Evolutionary conservation across 1,140 invertebrate species (phyloP).

Genomic region (Prorops nasuta): DNA sequence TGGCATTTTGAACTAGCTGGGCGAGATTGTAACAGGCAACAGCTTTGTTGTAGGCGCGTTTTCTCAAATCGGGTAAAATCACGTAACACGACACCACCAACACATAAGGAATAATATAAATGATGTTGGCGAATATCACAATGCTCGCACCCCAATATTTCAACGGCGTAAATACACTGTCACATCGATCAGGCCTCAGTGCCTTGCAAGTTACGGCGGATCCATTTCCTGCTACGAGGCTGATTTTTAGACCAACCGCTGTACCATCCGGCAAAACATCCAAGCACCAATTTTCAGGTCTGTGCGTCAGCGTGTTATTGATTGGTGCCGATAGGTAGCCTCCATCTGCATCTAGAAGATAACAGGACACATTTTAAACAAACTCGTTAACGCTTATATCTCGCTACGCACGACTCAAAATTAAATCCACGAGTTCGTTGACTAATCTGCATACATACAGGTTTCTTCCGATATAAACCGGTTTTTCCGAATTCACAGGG

Average conservation of each 20-base stretch:
- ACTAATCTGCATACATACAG: too few species aligned
- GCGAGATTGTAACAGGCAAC: slow-evolving; percentile 28
- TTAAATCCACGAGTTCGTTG: too few species aligned
- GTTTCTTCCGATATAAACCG: too few species aligned
- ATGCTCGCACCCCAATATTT: slow-evolving; percentile 38
- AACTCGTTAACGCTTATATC: too few species aligned
- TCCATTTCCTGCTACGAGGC: too few species aligned
- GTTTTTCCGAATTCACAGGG: too few species aligned
- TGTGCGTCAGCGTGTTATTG: neutral
- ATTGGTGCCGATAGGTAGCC: neutral
- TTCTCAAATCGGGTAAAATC: slow-evolving; percentile 19
- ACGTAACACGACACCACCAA: slow-evolving; percentile 32
- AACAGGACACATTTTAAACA: too few species aligned
- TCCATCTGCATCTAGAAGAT: neutral
- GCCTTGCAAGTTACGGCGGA: too few species aligned
- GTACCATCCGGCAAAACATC: neutral
- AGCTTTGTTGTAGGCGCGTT: slow-evolving; percentile 33
- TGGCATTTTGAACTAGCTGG: slow-evolving; percentile 24
- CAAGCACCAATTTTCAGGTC: neutral
- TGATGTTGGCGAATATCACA: slow-evolving; percentile 32
- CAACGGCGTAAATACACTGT: slow-evolving; percentile 27
- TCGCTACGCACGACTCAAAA: too few species aligned
- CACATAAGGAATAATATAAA: slow-evolving; percentile 36
- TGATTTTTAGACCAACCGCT: neutral
- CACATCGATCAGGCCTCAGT: slow-evolving; percentile 20